Base-by-base conservation (phyloP, 2,797 vertebrate genomes). In the Pelochelys cantorii region DNA sequence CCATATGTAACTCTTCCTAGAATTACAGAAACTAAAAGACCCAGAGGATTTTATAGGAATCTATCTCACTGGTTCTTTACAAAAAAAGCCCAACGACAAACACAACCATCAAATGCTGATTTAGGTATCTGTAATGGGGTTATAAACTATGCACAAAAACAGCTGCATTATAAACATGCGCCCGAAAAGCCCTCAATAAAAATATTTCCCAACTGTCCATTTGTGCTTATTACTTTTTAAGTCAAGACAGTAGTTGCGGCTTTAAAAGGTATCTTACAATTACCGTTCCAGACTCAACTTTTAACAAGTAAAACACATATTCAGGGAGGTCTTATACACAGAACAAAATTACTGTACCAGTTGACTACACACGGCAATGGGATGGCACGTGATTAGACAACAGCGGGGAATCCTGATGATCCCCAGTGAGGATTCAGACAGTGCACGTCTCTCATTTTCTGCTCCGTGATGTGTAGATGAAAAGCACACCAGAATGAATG, bases 391-490 rank as follows among this genome's bases (percentile, higher is more conserved):
- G 68, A 97, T 96, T 87, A 97, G 93, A 96, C 85, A 96, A 84
- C 95, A 96, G 88, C 81, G 79, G 93, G 92, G 93, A 96, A 97
- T 96, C 94, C 94, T 97, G 96, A 97, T 93, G 92, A 98, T 95
- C 90, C 83, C 94, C 95, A 83, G 31, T 82, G 95, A 97, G 96
- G 96, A 94, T 86, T 88, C 71, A 60, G 55, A 93, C 48, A 95
- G 84, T 88, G 90, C 42, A 94, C 90, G 90, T 83, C 71, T 96
- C 94, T 95, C 79, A 96, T 95, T 97, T 98, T 96, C 95, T 90
- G 90, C 95, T 98, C 92, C 91, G 56, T 87, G 85, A 93, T 94
- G 93, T 97, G 94, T 86, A 96, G 88, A 97, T 91, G 92, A 97
- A 85, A 96, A 56, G 89, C 84, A 91, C 31, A 52, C 78, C 62